Evolutionary conservation across 2,888 invertebrate species (phyloP), one percentile per base, ranked within the genome.

Genomic region (Lamellibrachia columna): DNA sequence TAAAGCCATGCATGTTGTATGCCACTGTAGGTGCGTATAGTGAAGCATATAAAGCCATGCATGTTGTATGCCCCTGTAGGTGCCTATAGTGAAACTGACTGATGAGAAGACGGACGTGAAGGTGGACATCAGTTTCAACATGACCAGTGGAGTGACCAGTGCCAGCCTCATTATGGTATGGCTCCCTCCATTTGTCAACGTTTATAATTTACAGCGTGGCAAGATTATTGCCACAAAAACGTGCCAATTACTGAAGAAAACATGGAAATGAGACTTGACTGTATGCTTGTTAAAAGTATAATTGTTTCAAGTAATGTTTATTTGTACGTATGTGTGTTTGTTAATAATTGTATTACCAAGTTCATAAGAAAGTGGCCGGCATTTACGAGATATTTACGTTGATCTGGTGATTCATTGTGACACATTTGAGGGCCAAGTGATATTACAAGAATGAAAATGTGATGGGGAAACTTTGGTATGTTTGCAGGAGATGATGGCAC

Each of bases 41-140:
- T 58, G 52, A 53, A 22, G 9, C 11, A 52, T 1, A 92, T 22
- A 4, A 60, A 2, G 15, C 22, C 75, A 15, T 75, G 75, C 40
- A 40, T 75, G 75, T 75, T 75, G 4, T 75, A 15, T 75, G 75
- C n/a, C 75, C 75, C 3, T 75, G 22, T 95, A 97, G 97, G 97
- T 99, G 95, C 99, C 99, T 95, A 99, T 99, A 95, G 98, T 99
- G 94, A 99, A 99, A 97, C 97, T 99, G 97, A 99, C 98, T 58
- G 99, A 99, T 96, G 97, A 97, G 94, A 97, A 98, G 96, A 97
- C 98, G 95, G 98, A 98, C 95, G 98, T 99, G 93, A 98, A 98
- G 97, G 99, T 97, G 7, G 99, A 99, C 97, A 99, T 99, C 96
- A 99, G 99, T 95, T 99, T 99, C 97, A 99, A 99, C 97, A 99